A percentile compares a stretch with the other conserved stretches of the same genome.
phyloP scores from a whole-genome alignment of 2,113 vertebrate genomes.

The Chionis minor region DNA sequence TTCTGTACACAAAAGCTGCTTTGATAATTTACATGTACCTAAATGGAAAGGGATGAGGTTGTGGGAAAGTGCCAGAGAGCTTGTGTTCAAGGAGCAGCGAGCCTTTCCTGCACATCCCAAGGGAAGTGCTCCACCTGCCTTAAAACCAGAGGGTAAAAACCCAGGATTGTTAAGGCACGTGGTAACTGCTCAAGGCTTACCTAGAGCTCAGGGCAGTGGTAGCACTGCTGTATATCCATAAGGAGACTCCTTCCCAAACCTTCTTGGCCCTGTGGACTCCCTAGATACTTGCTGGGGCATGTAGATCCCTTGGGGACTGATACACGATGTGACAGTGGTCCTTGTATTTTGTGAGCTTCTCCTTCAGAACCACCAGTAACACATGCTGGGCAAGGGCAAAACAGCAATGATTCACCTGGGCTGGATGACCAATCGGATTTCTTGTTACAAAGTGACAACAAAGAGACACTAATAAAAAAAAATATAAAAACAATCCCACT shows the following conservation, averaged over 20 bases:
- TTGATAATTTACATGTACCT: not conserved
- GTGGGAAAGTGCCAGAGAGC: not conserved
- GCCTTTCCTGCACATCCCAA: not conserved
- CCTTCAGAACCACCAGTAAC: not conserved
- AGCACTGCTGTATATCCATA: not conserved
- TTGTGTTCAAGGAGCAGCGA: not conserved
- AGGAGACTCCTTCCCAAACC: not conserved
- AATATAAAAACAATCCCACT: not conserved
- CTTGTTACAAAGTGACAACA: not conserved
- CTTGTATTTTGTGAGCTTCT: not conserved
- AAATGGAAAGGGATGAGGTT: not conserved
- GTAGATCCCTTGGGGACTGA: not conserved
- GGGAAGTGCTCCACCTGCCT: not conserved
- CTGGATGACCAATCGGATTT: not conserved
- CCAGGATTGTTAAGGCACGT: accelerated
- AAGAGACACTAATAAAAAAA: not conserved
- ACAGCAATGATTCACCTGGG: not conserved
- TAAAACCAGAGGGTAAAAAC: not conserved
- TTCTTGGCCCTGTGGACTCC: not conserved
- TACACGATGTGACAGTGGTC: accelerated
- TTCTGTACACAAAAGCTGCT: not conserved
- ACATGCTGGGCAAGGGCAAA: not conserved
- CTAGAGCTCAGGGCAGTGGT: not conserved
- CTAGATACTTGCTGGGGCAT: not conserved
- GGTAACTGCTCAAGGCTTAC: not conserved